Base-by-base conservation (phyloP, 2,888 invertebrate species). In the Drosophila stalkeri region DNA sequence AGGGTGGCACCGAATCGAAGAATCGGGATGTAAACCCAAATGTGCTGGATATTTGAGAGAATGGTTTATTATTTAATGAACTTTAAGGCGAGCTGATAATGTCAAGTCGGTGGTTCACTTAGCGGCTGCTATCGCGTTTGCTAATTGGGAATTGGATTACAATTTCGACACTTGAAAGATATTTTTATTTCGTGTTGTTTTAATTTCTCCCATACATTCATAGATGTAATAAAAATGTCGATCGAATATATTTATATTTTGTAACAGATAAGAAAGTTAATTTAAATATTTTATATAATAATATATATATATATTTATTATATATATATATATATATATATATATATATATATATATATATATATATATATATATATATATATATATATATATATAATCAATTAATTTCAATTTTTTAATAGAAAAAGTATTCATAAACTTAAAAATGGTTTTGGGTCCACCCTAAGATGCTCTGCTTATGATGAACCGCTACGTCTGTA, bases 401-500 rank as follows among this genome's bases (percentile, higher is more conserved):
- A 33, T 35, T 1, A 9, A 9, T 33, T 33, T n/a, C 9, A 12
- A 18, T 18, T 7, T 23, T 14, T 8, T 14, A 46, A 23, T 23
- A 3, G 23, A 31, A 31, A n/a, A n/a, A 37, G 44, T 46, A 31
- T 51, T 35, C 16, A n/a, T 6, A 37, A 27, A 27, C 9, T 31
- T 55, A 3, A 12, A 11, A n/a, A 2, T 46, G 2, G 47, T 39
- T 46, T 69, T 62, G 20, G 74, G 62, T 37, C 65, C 75, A 85
- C 70, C 72, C 70, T 69, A 78, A 88, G 88, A 80, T 73, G 75
- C 72, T 69, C 63, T 64, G 70, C 59, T 64, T 73, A 76, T 61
- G 72, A 43, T 72, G 61, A 18, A 54, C 51, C 35, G 54, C 60
- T 52, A 41, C 51, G 8, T 46, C 64, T 39, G 59, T 41, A 23